Percentiles rank a stretch among this genome's conserved stretches.
Evolutionary conservation across 30 jellyfish, hydroid and myxozoan species (phyloP).

Genomic region (Cassiopea andromeda): DNA sequence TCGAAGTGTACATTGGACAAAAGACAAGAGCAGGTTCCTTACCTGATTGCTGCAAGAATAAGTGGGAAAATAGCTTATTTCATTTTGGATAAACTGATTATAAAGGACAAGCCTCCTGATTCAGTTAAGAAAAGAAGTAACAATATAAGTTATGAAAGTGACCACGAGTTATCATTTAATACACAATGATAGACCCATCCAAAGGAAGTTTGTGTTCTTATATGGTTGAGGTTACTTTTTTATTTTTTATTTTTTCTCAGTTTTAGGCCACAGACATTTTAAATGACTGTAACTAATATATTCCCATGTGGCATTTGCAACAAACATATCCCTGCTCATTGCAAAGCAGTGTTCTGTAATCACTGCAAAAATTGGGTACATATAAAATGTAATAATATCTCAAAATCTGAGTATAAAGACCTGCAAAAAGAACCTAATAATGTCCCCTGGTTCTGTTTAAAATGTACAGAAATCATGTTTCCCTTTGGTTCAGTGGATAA

Average conservation of each 20-base stretch:
- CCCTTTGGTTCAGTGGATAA: constrained; percentile 51
- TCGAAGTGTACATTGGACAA: constrained; percentile 31
- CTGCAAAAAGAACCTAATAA: constrained; percentile 26
- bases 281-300: not conserved
- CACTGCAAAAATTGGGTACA: not conserved
- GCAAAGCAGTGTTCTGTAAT: not conserved
- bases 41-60: constrained; percentile 35
- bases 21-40: constrained; percentile 24
- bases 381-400: too few relatives aligned
- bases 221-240: too few relatives aligned
- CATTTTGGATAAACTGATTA: constrained; percentile 35
- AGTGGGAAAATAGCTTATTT: constrained; percentile 40
- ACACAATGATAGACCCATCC: too few relatives aligned
- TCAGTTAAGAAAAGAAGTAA: too few relatives aligned
- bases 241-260: too few relatives aligned
- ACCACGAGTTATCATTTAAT: too few relatives aligned
- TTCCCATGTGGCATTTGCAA: not conserved
- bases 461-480: constrained; percentile 43
- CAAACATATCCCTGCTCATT: not conserved
- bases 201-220: too few relatives aligned
- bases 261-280: too few relatives aligned
- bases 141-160: too few relatives aligned
- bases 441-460: constrained; percentile 43
- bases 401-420: constrained; percentile 22
- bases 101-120: not conserved